phyloP scores from a whole-genome alignment of 2,888 invertebrate genomes.

The Dromius quadrimaculatus region DNA sequence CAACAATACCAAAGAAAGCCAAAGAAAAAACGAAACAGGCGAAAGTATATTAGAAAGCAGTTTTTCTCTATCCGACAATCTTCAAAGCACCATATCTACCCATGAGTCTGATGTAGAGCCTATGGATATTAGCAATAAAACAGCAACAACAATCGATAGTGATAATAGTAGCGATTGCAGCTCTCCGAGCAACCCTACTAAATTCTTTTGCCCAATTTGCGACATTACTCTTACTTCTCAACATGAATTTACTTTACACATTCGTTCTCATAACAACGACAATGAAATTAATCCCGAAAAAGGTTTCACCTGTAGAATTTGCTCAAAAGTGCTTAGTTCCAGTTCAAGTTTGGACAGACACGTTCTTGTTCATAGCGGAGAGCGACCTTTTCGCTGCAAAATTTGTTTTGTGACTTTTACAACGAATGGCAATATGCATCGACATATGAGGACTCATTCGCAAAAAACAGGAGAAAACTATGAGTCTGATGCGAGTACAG shows the following conservation, averaged over 20 bases:
- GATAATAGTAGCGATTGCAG: constrained; percentile 72
- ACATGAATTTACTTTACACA: constrained; percentile 78
- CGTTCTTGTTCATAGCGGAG: constrained; percentile 83
- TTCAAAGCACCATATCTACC: constrained; percentile 14
- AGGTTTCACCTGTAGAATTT: constrained; percentile 74
- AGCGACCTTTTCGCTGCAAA: constrained; percentile 83
- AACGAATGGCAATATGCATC: constrained; percentile 88
- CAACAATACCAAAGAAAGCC: constrained; percentile 50
- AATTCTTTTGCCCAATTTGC: constrained; percentile 76
- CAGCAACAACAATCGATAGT: constrained; percentile 65
- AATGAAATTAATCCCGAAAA: constrained; percentile 66
- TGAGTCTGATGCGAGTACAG: constrained; percentile 72
- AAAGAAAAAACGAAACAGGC: constrained; percentile 45
- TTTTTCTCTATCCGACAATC: constrained; percentile 34
- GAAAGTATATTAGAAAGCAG: constrained; percentile 47
- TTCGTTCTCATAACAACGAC: constrained; percentile 74
- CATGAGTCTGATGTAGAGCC: constrained; percentile 44
- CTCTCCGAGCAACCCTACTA: constrained; percentile 60
- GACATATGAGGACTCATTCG: constrained; percentile 82
- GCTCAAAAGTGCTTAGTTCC: constrained; percentile 80
- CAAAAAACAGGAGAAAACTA: constrained; percentile 70
- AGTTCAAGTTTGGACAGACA: constrained; percentile 84
- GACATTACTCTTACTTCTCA: constrained; percentile 72
- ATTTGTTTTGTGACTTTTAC: constrained; percentile 85
- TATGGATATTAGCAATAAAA: constrained; percentile 49